Evolutionary conservation across 2,888 invertebrate species (phyloP).

Genomic region (Heliconius aoede): DNA sequence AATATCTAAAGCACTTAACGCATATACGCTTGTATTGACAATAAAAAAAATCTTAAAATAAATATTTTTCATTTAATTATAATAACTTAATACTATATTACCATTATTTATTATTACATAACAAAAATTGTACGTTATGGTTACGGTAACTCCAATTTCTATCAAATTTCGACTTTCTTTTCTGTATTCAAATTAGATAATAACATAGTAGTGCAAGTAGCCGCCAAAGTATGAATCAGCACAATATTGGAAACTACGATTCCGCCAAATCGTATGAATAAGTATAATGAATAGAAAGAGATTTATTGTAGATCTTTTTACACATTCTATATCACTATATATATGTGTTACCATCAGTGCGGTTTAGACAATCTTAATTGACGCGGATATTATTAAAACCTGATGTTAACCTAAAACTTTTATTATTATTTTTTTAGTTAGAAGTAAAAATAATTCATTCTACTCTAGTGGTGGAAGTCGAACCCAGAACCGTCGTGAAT

Average conservation of each 20-base stretch:
- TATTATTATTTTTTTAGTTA: no score
- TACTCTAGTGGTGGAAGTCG: no score
- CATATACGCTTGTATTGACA: not conserved
- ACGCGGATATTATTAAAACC: no score
- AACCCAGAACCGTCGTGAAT: no score
- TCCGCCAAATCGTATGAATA: not conserved
- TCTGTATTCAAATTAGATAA: slow-evolving; percentile 33
- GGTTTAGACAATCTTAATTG: no score
- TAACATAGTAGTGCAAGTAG: slow-evolving; percentile 28
- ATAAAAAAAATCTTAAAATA: not conserved
- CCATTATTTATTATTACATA: slow-evolving; percentile 2
- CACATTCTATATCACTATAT: no score
- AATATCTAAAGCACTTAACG: not conserved
- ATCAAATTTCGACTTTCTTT: slow-evolving; percentile 34
- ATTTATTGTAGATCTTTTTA: not conserved
- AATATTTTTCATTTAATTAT: not conserved
- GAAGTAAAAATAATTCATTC: no score
- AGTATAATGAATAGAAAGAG: not conserved
- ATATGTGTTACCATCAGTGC: no score
- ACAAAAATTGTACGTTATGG: slow-evolving; percentile 13
- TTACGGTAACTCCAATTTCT: slow-evolving; percentile 25
- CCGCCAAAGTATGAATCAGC: slow-evolving; percentile 24
- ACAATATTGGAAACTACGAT: not conserved
- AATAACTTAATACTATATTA: slow-evolving; percentile 3
- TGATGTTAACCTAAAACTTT: no score